Conservation (phyloP, 2,888 invertebrate species). For the Spicauda simplicius region DNA sequence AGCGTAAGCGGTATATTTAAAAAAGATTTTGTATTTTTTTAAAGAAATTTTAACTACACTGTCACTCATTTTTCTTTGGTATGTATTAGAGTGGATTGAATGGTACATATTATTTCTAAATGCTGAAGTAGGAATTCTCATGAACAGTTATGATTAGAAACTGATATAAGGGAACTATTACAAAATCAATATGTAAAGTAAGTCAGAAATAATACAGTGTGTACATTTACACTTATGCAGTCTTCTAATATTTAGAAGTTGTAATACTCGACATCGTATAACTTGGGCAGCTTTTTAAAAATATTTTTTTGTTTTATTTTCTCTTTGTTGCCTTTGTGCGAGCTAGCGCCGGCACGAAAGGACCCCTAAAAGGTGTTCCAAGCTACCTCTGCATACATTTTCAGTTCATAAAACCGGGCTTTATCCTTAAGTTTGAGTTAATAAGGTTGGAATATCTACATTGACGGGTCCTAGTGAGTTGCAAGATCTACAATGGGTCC, state of each 20-base stretch:
- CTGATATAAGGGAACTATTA: no score
- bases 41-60: not conserved
- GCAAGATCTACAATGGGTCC: conserved; percentile 59
- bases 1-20: conserved; percentile 38
- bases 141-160: no score
- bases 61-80: no score
- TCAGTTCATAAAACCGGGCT: not conserved
- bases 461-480: not conserved
- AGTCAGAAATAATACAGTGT: no score
- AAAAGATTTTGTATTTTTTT: not conserved
- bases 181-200: no score
- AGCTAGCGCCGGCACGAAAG: conserved; percentile 81
- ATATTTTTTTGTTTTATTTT: conserved; percentile 69
- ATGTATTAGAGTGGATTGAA: no score
- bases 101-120: no score
- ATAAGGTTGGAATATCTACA: conserved; percentile 9
- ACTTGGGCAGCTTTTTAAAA: conserved; percentile 50
- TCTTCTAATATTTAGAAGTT: no score
- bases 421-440: not conserved
- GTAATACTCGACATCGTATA: conserved; percentile 37
- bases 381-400: conserved; percentile 61
- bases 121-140: no score
- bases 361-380: conserved; percentile 74
- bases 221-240: no score
- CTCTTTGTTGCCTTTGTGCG: conserved; percentile 79